A percentile compares a stretch with the other conserved stretches of the same genome.
These are phyloP conservation scores for Clivina fossor DNA, from an alignment of 2,888 invertebrate species.

Conservation along the genomic window DNA sequence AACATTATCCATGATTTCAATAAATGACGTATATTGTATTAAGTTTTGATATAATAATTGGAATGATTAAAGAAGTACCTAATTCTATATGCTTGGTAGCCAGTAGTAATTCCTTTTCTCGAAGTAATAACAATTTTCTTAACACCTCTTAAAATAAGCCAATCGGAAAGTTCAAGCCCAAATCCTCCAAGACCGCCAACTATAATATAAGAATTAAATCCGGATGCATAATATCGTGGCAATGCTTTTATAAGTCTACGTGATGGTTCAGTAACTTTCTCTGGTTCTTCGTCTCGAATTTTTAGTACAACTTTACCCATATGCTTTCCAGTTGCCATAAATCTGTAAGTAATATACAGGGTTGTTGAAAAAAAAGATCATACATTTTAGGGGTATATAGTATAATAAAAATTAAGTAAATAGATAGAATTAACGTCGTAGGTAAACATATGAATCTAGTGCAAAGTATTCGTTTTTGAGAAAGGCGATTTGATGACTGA, in stretches of 20 bases:
- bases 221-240: constrained; percentile 58
- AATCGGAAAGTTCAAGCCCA: constrained; percentile 84
- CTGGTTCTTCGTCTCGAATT: constrained; percentile 48
- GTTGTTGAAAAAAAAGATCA: too few species aligned
- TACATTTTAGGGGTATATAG: too few species aligned
- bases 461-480: too few species aligned
- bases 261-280: constrained; percentile 48
- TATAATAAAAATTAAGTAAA: too few species aligned
- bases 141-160: constrained; percentile 82
- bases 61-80: too few species aligned
- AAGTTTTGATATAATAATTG: too few species aligned
- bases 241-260: constrained; percentile 49
- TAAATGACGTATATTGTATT: too few species aligned
- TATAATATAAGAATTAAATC: constrained; percentile 61
- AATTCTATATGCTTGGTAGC: constrained; percentile 78
- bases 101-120: constrained; percentile 74
- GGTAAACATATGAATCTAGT: too few species aligned
- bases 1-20: too few species aligned
- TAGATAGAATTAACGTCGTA: too few species aligned
- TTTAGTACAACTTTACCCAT: constrained; percentile 69
- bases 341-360: constrained; percentile 12
- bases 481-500: too few species aligned
- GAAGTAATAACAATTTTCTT: constrained; percentile 78
- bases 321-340: constrained; percentile 70
- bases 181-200: constrained; percentile 89